Evolutionary conservation across 2,113 vertebrate species (phyloP), one percentile per base, ranked within the genome.

Genomic region (Tenrec ecaudatus): DNA sequence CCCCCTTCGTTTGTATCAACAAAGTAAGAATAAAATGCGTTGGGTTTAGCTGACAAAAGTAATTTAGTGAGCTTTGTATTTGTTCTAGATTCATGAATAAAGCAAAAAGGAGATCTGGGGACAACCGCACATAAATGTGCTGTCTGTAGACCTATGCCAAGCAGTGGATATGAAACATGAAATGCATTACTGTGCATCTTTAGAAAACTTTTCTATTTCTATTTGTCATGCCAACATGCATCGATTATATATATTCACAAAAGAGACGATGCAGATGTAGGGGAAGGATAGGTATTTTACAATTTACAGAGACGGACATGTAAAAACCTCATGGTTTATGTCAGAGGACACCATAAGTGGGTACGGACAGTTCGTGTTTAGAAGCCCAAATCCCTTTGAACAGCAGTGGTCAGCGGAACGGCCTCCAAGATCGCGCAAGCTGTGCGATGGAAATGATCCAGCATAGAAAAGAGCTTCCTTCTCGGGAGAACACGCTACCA

Each of bases 371-470:
- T 66, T 10, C 27, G 2, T 66, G 27, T 47, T 36, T 29, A 38
- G 29, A 3, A 66, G 66, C 40, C 1, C 11, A n/a, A 12, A 47
- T 29, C n/a, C 68, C 0, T 9, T 25, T 84, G 22, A 3, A n/a
- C 1, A 16, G 3, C 2, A 68, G 8, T 5, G 40, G 19, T 88
- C 36, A 69, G 22, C 23, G 36, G 12, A 25, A 27, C 23, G 16
- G 16, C 0, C 12, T 20, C 47, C 25, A 16, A 29, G 27, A 0
- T 3, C 3, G 1, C 25, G 10, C 1, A 4, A 58, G 2, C 8
- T 38, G 1, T 78, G 6, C 5, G 6, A 14, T 75, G 57, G 29
- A 25, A 19, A 38, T 16, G 10, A 0, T 17, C 14, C 33, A 19
- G 6, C 8, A 43, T 14, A 8, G 31, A 62, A 31, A 77, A 53